These are phyloP conservation scores for Limnephilus lunatus DNA, from an alignment of 2,888 invertebrate species.

Conservation along the genomic window DNA sequence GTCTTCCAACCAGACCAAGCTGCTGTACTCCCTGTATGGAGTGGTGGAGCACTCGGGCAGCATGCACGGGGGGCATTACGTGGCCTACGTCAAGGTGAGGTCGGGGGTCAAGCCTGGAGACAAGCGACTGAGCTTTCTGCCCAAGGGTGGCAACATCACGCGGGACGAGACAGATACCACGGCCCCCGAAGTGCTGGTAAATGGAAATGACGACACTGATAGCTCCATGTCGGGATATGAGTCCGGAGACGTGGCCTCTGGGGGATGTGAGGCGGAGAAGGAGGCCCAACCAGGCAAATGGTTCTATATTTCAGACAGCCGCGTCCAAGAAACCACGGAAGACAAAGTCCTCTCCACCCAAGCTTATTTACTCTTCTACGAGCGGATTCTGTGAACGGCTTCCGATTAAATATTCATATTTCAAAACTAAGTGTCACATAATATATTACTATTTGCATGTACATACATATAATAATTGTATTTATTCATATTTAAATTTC, in stretches of 20 bases:
- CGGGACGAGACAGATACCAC: conserved; percentile 72
- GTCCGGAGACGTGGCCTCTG: conserved; percentile 73
- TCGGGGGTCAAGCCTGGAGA: conserved; percentile 79
- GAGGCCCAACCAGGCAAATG: conserved; percentile 86
- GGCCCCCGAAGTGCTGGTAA: conserved; percentile 68
- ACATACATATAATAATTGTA: conserved; percentile 25
- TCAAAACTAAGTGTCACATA: background rate
- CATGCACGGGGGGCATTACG: conserved; percentile 90
- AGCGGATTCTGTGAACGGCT: conserved; percentile 85
- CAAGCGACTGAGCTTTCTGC: conserved; percentile 85
- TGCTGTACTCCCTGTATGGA: conserved; percentile 94
- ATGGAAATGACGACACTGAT: conserved; percentile 75
- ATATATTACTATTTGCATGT: background rate
- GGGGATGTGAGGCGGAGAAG: conserved; percentile 71
- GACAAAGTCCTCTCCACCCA: conserved; percentile 89
- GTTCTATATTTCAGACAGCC: conserved; percentile 96
- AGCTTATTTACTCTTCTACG: conserved; percentile 97
- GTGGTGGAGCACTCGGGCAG: conserved; percentile 97
- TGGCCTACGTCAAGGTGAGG: conserved; percentile 95
- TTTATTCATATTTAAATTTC: background rate
- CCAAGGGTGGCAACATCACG: conserved; percentile 78
- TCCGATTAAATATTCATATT: background rate
- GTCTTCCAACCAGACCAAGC: conserved; percentile 79
- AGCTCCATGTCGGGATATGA: conserved; percentile 78
- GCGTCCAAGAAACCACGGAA: conserved; percentile 89